Base-by-base conservation (phyloP, 2,113 vertebrate genomes). In the Serinus canaria region DNA sequence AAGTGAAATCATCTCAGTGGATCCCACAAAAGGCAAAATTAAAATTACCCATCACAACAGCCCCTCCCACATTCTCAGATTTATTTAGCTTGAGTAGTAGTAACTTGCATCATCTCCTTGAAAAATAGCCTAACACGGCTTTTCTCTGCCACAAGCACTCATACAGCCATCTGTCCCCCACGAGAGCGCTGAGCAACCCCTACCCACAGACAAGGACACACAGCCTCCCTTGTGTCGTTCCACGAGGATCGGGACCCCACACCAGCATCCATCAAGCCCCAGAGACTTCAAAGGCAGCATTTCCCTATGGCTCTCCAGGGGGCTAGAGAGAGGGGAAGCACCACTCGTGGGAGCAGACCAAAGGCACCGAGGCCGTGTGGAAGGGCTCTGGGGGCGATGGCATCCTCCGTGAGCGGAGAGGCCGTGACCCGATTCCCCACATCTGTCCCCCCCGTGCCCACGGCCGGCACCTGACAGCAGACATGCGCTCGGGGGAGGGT, bases 61-160 rank as follows among this genome's bases (percentile, higher is more conserved):
- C n/a, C 86, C 76, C 76, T 94, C 70, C 94, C 89, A 93, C 91
- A 84, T n/a, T 55, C 43, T 83, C 55, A 53, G 79, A 86, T 94
- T 83, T 93, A 80, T 80, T 94, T 80, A 92, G 44, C 35, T 19
- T 28, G 28, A 91, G 59, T 80, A 92, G 87, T 94, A 95, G 70
- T 77, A 93, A 95, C 69, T 94, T 90, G 53, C 69, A 96, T 83
- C 58, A 81, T 33, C 55, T 64, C 58, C 53, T 58, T 47, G 76
- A 90, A 92, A 94, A 92, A 86, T 60, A 93, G 72, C 88, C 89
- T 94, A 93, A 87, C 69, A 18, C 39, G 86, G 44, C 53, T 94
- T 81, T 95, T 80, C 82, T 81, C 64, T 78, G 73, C 64, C 73
- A 92, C 72, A 72, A 85, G 55, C 53, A 53, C 77, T 89, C 60